Evolutionary conservation across 2,797 vertebrate species (phyloP), one percentile per base, ranked within the genome.

Genomic region (Scarus forsteni): DNA sequence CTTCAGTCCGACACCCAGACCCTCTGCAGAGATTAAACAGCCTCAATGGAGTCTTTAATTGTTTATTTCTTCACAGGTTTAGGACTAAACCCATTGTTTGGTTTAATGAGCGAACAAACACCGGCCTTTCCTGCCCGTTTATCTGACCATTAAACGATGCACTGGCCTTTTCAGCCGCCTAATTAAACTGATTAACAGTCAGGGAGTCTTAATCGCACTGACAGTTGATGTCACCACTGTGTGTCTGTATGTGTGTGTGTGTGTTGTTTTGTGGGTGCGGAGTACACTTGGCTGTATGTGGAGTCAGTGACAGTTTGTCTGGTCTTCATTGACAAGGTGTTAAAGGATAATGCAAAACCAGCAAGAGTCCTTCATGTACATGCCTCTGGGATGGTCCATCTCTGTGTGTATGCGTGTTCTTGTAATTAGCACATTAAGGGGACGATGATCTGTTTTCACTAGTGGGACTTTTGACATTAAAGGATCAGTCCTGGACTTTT

Each of bases 131-230:
- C 60, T 18, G 39, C 58, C 42, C 66, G 12, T 46, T 39, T 35
- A 42, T 72, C 66, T 60, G 51, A 66, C 36, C 57, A 15, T 39
- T 8, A 42, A 75, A 60, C 14, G 52, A 50, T 57, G 53, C 14
- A 0, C 42, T 79, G 80, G 75, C 83, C 81, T 87, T 89, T 84
- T 56, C 80, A 85, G 53, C 39, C 7, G 60, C 73, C 68, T 70
- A 70, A 86, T 86, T 85, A 86, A 81, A 62, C 60, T 57, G 65
- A 84, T 85, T 89, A 84, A 60, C 42, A 79, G 61, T 73, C 65
- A 56, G 67, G 18, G 38, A 63, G 51, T 16, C 58, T 70, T 75
- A 64, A 85, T 81, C 51, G 63, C 45, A 45, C 36, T 60, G 77
- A 85, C 75, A 83, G 66, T 36, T 52, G 35, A 9, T 10, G 34